These are phyloP conservation scores for Pristionchus arcanus DNA, from an alignment of 2,888 invertebrate species.

Conservation along the genomic window DNA sequence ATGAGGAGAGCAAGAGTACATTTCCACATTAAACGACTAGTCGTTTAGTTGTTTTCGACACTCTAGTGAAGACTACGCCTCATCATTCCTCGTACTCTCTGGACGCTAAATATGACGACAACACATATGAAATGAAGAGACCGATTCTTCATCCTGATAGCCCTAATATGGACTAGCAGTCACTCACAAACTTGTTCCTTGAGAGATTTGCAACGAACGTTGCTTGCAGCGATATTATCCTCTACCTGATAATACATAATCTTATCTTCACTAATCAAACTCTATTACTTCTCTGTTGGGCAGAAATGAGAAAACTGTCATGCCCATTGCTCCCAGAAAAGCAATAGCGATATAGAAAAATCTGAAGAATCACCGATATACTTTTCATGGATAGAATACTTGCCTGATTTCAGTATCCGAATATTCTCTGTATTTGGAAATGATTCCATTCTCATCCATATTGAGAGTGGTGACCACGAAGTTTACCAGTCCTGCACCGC, in stretches of 20 bases:
- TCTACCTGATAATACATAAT: not conserved
- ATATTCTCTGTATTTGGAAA: constrained; percentile 46
- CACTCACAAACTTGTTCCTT: not conserved
- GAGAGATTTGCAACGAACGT: not conserved
- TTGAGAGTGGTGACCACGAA: not conserved
- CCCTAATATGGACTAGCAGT: not conserved
- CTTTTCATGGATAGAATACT: not conserved
- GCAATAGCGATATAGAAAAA: constrained; percentile 27
- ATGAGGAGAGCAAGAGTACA: no score
- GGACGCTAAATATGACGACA: no score
- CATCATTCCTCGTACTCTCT: no score
- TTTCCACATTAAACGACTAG: no score
- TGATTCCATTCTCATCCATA: not conserved
- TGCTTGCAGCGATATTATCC: constrained; percentile 28
- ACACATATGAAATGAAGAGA: no score
- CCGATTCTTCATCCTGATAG: no score
- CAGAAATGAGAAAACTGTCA: not conserved
- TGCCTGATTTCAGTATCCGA: constrained; percentile 32
- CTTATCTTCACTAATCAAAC: not conserved
- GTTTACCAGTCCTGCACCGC: not conserved
- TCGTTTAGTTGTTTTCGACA: no score
- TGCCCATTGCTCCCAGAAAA: not conserved
- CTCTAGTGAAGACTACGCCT: no score
- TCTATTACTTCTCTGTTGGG: not conserved
- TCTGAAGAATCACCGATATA: not conserved